Percentiles rank a stretch among this genome's conserved stretches.
These are phyloP conservation scores for Callipepla californica DNA, from an alignment of 2,113 vertebrate genomes.

Conservation along the genomic window DNA sequence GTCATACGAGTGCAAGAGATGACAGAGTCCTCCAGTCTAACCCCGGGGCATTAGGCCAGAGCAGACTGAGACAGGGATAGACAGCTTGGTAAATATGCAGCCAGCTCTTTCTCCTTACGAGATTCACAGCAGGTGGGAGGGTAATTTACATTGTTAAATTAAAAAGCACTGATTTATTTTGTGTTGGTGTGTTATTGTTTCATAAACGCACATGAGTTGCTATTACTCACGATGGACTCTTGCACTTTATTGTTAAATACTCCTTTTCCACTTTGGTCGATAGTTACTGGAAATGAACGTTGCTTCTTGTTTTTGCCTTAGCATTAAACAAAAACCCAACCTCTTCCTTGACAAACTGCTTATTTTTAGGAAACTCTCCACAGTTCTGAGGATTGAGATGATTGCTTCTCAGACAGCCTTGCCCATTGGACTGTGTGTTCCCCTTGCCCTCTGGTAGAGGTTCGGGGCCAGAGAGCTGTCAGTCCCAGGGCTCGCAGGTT, in stretches of 20 bases:
- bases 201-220: slow-evolving; percentile 10
- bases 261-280: slow-evolving; percentile 25
- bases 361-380: not conserved
- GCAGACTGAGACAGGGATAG: slow-evolving; percentile 30
- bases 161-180: slow-evolving; percentile 61
- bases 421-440: not conserved
- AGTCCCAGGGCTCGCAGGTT: rapidly evolving
- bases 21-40: slow-evolving; percentile 63
- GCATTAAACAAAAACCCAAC: not conserved
- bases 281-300: slow-evolving; percentile 26
- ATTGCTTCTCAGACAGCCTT: not conserved
- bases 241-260: slow-evolving; percentile 39
- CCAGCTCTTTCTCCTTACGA: slow-evolving; percentile 38
- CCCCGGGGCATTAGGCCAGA: slow-evolving; percentile 58
- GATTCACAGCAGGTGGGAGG: slow-evolving; percentile 65
- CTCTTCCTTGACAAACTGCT: not conserved
- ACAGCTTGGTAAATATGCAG: slow-evolving; percentile 35
- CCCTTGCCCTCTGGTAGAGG: not conserved
- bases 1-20: slow-evolving; percentile 72
- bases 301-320: not conserved
- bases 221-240: slow-evolving; percentile 22
- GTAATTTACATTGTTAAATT: slow-evolving; percentile 51
- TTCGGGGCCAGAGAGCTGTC: rapidly evolving
- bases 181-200: slow-evolving; percentile 61
- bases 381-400: not conserved